Evolutionary conservation across 2,113 vertebrate genomes (phyloP).

Genomic region (Pelvicachromis taeniatus): DNA sequence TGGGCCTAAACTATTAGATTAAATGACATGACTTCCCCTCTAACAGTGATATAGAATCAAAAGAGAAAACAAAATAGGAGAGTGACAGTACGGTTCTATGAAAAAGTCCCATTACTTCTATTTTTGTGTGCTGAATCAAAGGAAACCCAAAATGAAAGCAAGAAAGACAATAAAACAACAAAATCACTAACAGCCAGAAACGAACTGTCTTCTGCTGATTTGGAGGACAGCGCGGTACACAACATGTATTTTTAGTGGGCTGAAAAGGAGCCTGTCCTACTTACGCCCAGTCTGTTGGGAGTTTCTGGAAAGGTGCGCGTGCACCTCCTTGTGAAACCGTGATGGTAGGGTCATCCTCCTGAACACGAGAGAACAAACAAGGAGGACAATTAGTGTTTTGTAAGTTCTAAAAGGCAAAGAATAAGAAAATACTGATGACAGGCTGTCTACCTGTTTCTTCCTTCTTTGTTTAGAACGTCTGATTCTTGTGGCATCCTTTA

Average conservation of each 20-base stretch:
- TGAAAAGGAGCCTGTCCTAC: slow-evolving; percentile 6
- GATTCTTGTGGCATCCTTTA: neutral
- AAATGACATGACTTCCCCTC: neutral
- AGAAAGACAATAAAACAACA: neutral
- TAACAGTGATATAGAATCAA: neutral
- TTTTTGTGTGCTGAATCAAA: neutral
- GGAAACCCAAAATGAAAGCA: neutral
- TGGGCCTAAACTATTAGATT: neutral
- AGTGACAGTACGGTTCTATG: neutral
- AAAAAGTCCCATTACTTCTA: neutral
- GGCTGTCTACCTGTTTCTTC: neutral
- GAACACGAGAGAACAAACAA: neutral
- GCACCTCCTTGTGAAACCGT: slow-evolving; percentile 75
- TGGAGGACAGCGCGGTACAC: neutral
- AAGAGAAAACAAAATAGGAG: neutral
- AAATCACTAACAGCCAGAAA: neutral
- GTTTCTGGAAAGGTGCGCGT: slow-evolving; percentile 73
- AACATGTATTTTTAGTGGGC: neutral
- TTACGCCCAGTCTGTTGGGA: slow-evolving; percentile 61
- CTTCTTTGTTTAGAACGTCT: neutral
- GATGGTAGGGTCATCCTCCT: slow-evolving; percentile 74
- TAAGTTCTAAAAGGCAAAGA: neutral
- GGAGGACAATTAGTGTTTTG: neutral
- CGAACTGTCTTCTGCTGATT: accelerated
- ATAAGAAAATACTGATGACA: neutral